Evolutionary conservation across 2,113 vertebrate genomes (phyloP), one percentile per base, ranked within the genome.

Genomic region (Nesoenas mayeri): DNA sequence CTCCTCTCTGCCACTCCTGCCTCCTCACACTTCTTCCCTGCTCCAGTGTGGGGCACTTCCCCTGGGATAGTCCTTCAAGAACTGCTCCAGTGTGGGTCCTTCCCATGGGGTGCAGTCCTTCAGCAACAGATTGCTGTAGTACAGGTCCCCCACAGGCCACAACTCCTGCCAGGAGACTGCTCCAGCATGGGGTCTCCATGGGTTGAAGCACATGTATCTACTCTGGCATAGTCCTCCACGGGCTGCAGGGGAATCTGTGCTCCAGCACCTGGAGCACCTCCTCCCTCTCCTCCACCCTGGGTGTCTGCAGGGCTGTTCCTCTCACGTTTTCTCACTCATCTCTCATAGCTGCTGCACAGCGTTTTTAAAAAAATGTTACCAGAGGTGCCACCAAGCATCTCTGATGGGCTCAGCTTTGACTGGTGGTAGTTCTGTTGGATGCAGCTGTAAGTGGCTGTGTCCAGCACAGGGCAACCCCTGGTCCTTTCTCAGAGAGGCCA

Each of bases 251-350:
- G 6, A 8, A 70, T 51, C 28, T 40, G 42, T 57, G 34, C 29
- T 64, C 36, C 0, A 0, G 29, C 6, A 3, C 29, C 16, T 28
- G n/a, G n/a, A 67, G 11, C 48, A 29, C 25, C 51, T 34, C 28
- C 14, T 74, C 34, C 7, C 42, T 6, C 13, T 31, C 15, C 26
- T 66, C 18, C 42, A 60, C 8, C 29, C 16, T 2, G 10, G 10
- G 8, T 38, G 9, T 44, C 44, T 72, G 32, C 62, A 75, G 40
- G 36, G 3, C 75, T 44, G 18, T 54, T 89, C 18, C 36, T 86
- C 18, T 40, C 5, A 1, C 13, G 19, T 67, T 69, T 69, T 47
- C 54, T 51, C 54, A 40, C 36, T 60, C 10, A 6, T 48, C 21
- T 60, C 65, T 79, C 42, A 51, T 31, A 62, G 48, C 1, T 79